A percentile compares a stretch with the other conserved stretches of the same genome.
Conservation (phyloP, 2,113 vertebrate species). For the Siphamia tubifer region DNA sequence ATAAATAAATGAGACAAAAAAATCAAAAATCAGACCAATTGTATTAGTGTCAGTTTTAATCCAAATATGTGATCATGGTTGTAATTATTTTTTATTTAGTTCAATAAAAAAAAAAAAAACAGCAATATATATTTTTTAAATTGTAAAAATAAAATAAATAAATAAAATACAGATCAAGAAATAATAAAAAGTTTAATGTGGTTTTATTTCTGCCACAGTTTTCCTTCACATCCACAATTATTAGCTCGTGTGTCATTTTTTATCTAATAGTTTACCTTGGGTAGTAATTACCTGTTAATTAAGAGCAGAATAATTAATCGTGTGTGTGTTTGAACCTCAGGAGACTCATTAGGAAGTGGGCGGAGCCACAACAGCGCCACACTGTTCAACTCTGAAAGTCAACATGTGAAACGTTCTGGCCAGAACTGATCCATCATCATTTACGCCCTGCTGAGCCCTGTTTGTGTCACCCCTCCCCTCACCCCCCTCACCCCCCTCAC, state of each 20-base stretch:
- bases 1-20: no score
- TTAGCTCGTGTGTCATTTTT: not conserved
- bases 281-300: conserved; percentile 20
- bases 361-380: not conserved
- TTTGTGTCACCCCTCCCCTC: no score
- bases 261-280: not conserved
- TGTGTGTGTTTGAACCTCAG: not conserved
- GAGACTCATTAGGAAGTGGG: not conserved
- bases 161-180: no score
- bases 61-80: no score
- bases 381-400: not conserved
- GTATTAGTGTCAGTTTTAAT: no score
- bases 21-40: no score
- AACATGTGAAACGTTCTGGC: conserved; percentile 36
- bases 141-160: no score
- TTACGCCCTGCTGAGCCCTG: conserved; percentile 51
- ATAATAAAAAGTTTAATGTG: no score
- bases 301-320: not conserved
- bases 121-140: no score
- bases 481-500: no score
- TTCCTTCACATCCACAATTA: not conserved
- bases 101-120: no score
- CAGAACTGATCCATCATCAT: conserved; percentile 73
- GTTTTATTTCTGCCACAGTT: not conserved
- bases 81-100: no score